Percentiles rank a stretch among this genome's conserved stretches.
Conservation (phyloP, 1,140 invertebrate species). For the Pseudomyrmex pallidus region DNA sequence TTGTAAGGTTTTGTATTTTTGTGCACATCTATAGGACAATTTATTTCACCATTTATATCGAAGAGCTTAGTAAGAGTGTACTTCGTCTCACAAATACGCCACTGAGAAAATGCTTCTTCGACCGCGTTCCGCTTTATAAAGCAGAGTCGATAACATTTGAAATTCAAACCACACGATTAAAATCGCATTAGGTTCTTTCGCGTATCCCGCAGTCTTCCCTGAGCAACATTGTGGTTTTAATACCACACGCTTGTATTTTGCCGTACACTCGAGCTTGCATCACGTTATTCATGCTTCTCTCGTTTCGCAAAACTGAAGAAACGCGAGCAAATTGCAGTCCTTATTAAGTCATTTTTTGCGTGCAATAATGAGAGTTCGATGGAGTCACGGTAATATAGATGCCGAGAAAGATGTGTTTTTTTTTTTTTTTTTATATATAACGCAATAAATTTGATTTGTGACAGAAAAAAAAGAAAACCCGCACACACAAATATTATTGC, state of each 20-base stretch:
- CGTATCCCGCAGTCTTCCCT: conserved; percentile 35
- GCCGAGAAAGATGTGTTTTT: background rate
- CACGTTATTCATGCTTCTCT: background rate
- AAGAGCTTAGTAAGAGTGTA: background rate
- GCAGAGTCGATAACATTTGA: conserved; percentile 79
- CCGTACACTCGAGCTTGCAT: conserved; percentile 2
- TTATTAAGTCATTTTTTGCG: background rate
- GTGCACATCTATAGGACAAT: background rate
- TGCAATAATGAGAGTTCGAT: conserved; percentile 1
- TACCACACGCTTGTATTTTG: background rate
- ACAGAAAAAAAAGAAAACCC: background rate
- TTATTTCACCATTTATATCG: background rate
- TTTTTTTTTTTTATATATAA: too few relatives aligned
- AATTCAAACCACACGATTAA: conserved; percentile 84
- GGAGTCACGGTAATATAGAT: background rate
- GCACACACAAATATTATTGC: too few relatives aligned
- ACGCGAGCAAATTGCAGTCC: conserved; percentile 5
- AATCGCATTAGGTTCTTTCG: conserved; percentile 81
- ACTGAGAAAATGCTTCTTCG: conserved; percentile 67
- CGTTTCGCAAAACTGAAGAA: conserved; percentile 25
- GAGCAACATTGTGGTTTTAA: conserved; percentile 27
- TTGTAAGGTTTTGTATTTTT: background rate
- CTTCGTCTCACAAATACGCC: conserved; percentile 59
- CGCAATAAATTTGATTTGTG: background rate
- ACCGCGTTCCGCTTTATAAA: conserved; percentile 61